Base-by-base conservation (phyloP, 2,888 invertebrate genomes). In the Ceramica pisi region DNA sequence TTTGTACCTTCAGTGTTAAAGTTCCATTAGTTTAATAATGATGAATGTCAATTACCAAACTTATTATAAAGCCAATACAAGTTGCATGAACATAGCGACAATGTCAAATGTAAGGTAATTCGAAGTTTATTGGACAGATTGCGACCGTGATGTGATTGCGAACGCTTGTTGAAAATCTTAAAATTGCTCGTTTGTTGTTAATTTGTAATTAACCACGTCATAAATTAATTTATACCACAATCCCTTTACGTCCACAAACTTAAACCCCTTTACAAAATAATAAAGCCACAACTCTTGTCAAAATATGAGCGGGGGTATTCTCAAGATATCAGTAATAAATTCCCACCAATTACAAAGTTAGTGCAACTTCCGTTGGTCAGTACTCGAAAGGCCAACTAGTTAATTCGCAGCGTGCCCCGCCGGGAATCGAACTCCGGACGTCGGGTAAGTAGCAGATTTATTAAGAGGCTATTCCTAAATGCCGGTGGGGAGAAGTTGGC, bases 351-450 rank as follows among this genome's bases (percentile, higher is more conserved):
- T 90, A 89, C 89, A 89, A 90, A 92, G 89, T 91, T 89, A 85
- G 77, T 78, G 74, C 70, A 87, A 90, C 89, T 91, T 91, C 90
- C 91, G 86, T 75, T 89, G 94, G 94, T 93, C 94, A 94, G 94
- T 92, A 86, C 87, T 87, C 85, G 76, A 86, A 86, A 89, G 89
- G 89, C 90, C 89, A 92, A 91, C 91, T 87, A 94, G 92, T 93
- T 94, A 94, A 95, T 94, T 90, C 90, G 90, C 90, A 89, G 88
- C 87, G 87, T 82, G 79, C 81, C 87, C 95, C 93, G 89, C 78
- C 91, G 95, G 94, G 95, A 94, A 89, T 93, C 93, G 92, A 95
- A 95, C 92, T 90, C 92, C 90, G 92, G 90, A 91, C 91, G 90
- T 84, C 77, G 85, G 89, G 86, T 92, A 94, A 94, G 92, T 91